Evolutionary conservation across 2,113 vertebrate genomes (phyloP).

Genomic region (Lepus americanus): DNA sequence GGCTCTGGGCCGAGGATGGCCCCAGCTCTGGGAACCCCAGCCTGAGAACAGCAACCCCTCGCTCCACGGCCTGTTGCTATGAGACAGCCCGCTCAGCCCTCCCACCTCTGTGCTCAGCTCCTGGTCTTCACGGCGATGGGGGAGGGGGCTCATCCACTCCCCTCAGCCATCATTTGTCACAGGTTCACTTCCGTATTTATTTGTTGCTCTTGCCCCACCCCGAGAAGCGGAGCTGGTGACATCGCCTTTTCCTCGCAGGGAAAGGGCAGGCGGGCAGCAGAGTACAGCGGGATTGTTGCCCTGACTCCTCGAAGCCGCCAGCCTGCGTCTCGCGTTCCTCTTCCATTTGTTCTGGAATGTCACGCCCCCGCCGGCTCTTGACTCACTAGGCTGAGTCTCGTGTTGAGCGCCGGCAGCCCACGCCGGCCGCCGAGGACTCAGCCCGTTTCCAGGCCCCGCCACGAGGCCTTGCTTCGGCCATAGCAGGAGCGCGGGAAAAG

Average conservation of each 20-base stretch:
- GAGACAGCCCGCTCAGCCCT: not conserved
- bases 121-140: not conserved
- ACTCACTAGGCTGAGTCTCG: not conserved
- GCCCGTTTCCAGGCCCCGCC: not conserved
- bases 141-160: not conserved
- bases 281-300: not conserved
- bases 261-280: not conserved
- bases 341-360: not conserved
- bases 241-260: not conserved
- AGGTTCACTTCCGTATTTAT: slow-evolving; percentile 17
- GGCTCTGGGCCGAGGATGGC: too few relatives aligned
- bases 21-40: too few relatives aligned
- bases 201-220: not conserved
- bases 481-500: not conserved
- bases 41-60: not conserved
- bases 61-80: not conserved
- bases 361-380: not conserved
- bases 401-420: not conserved
- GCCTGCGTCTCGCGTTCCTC: not conserved
- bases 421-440: not conserved
- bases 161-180: not conserved
- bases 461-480: not conserved
- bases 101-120: not conserved
- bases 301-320: not conserved
- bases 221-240: slow-evolving; percentile 21